Evolutionary conservation across 2,888 invertebrate species (phyloP), one percentile per base, ranked within the genome.

Genomic region (Prenolepis imparis): DNA sequence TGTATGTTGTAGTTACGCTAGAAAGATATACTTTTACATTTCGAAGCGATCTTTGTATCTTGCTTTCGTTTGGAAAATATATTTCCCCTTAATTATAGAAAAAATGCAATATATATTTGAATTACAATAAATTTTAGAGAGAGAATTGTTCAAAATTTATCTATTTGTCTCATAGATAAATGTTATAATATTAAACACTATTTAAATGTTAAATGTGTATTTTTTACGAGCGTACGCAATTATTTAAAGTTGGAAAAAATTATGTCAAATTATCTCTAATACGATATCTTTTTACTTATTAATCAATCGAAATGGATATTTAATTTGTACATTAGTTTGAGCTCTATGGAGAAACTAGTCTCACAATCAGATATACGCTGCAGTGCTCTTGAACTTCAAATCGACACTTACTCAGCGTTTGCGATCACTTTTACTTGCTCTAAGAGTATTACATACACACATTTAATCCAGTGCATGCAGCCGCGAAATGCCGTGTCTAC

Each of bases 371-470:
- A 64, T 67, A 8, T n/a, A 72, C 55, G 48, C 77, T 44, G 12
- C 59, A 44, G n/a, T 44, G 91, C 88, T 89, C 92, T 91, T 92
- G 91, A 92, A 92, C 91, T 91, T 92, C 86, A 90, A 84, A 72
- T 83, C 80, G 36, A 39, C 41, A 61, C 74, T 75, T 75, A 83
- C 67, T 63, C 21, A 41, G 12, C n/a, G n/a, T n/a, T 32, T 74
- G 24, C 83, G 80, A 84, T 84, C 72, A 81, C 84, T 90, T 87
- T 89, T 87, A 82, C 84, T 81, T 57, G 68, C 39, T 64, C 39
- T 74, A n/a, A 41, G 24, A 48, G 41, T 68, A 39, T 78, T 61
- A 32, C 75, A 39, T 68, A 36, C 24, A 28, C 36, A 67, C 59
- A 68, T 82, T 67, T 72, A 72, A 55, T 72, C 72, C 57, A 28